Percentiles rank a stretch among this genome's conserved stretches.
Conservation (phyloP, 2,888 invertebrate genomes). For the Temnothorax unifasciatus region DNA sequence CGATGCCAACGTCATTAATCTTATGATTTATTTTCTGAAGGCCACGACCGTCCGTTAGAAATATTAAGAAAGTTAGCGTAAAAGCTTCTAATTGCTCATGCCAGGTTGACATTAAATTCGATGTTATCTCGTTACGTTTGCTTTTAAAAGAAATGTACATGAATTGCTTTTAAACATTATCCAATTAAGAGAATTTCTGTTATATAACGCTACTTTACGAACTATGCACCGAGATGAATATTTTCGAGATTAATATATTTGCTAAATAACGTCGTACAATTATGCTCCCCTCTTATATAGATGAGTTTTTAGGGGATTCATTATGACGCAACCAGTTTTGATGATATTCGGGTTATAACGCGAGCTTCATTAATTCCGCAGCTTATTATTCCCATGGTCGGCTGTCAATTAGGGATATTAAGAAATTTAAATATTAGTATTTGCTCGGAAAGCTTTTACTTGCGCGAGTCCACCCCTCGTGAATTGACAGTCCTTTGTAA, state of each 20-base stretch:
- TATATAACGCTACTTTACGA: neutral
- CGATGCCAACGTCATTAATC: neutral
- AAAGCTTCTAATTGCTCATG: neutral
- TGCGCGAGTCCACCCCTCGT: neutral
- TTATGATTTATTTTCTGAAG: neutral
- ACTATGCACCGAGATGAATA: neutral
- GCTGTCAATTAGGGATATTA: conserved; percentile 20
- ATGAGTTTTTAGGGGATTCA: neutral
- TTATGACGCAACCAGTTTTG: too few relatives aligned
- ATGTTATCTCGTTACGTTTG: neutral
- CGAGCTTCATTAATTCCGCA: neutral
- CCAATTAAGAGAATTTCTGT: neutral
- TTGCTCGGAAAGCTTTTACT: neutral
- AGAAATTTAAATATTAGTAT: conserved; percentile 15
- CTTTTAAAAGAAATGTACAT: neutral
- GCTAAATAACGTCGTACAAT: neutral
- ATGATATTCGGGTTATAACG: neutral
- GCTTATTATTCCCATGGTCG: neutral
- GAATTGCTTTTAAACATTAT: neutral
- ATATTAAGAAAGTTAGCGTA: neutral
- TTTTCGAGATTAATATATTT: neutral
- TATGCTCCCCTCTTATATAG: neutral
- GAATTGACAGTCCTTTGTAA: conserved; percentile 5
- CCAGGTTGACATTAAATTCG: neutral
- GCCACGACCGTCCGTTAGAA: neutral